A percentile compares a stretch with the other conserved stretches of the same genome.
Conservation (phyloP, 2,797 vertebrate species). For the Aphelocoma californica region DNA sequence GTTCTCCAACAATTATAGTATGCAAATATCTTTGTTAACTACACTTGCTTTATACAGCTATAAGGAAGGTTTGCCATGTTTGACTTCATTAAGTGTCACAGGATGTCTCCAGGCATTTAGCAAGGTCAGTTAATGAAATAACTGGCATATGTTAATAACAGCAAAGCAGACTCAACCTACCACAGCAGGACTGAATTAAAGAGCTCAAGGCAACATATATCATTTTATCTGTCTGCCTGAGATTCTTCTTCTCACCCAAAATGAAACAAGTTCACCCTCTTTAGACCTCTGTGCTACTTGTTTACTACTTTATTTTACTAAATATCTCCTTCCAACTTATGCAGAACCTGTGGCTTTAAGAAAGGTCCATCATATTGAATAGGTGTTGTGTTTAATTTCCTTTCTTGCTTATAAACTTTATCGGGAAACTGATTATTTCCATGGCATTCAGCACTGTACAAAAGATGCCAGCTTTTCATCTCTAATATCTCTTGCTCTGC, state of each 20-base stretch:
- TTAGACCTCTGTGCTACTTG: not conserved
- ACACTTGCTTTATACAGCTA: not conserved
- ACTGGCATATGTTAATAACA: not conserved
- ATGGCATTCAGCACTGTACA: conserved; percentile 22
- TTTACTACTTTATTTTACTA: conserved; percentile 8
- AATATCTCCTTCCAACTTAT: not conserved
- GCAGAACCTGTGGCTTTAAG: not conserved
- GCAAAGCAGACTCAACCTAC: not conserved
- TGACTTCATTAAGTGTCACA: conserved; percentile 15
- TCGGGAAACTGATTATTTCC: conserved; percentile 46
- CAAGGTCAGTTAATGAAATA: conserved; percentile 45
- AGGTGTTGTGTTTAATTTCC: conserved; percentile 49
- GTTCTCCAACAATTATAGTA: not conserved
- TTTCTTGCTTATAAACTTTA: conserved; percentile 31
- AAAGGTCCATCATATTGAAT: not conserved
- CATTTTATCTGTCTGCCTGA: not conserved
- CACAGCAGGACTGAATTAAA: not conserved
- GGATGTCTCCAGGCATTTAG: conserved; percentile 20
- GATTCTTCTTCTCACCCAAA: not conserved
- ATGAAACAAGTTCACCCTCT: not conserved
- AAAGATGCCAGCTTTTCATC: conserved; percentile 20
- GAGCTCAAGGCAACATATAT: not conserved
- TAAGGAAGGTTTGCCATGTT: not conserved
- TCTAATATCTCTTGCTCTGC: conserved; percentile 13
- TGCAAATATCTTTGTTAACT: conserved; percentile 49